Evolutionary conservation across 2,797 vertebrate species (phyloP), one percentile per base, ranked within the genome.

Genomic region (Peromyscus eremicus): DNA sequence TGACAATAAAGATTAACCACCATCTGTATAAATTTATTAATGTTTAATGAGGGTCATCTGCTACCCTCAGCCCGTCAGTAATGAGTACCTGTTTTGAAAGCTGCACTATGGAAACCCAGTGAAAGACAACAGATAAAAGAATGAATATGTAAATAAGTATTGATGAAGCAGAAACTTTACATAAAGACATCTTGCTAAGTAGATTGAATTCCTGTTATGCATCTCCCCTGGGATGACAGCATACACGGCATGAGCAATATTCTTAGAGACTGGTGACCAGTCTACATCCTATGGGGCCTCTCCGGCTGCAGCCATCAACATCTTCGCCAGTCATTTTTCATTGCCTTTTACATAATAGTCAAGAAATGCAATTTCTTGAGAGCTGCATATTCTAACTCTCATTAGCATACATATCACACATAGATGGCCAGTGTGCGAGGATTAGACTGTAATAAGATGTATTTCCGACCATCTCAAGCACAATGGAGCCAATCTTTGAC

Each of bases 341-440:
- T 91, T 62, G 49, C 46, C 62, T 95, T 94, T 90, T 82, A 90
- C 84, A 76, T 89, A 95, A 95, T 60, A 52, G 66, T 91, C 76
- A 96, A 79, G 68, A 75, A 77, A 68, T 21, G 77, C 89, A 92
- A 62, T 79, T 96, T 86, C 83, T 27, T 10, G 76, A 57, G 57
- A 94, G 83, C 25, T 37, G 73, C 90, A 86, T 79, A 86, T 37
- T 86, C 49, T 70, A 68, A 52, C 60, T 75, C 88, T 46, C 89
- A 94, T 95, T 43, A 68, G 64, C 93, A 85, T 86, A 68, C 55
- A 49, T 19, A 87, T 34, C 89, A n/a, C 71, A 27, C 37, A 0
- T 9, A 29, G 77, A 80, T 82, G 85, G 62, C 96, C 89, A 64
- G 62, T 82, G 79, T 92, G 64, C 96, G 93, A 83, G 82, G 90